phyloP scores from a whole-genome alignment of 2,113 vertebrate genomes.

The Phaethornis superciliosus region DNA sequence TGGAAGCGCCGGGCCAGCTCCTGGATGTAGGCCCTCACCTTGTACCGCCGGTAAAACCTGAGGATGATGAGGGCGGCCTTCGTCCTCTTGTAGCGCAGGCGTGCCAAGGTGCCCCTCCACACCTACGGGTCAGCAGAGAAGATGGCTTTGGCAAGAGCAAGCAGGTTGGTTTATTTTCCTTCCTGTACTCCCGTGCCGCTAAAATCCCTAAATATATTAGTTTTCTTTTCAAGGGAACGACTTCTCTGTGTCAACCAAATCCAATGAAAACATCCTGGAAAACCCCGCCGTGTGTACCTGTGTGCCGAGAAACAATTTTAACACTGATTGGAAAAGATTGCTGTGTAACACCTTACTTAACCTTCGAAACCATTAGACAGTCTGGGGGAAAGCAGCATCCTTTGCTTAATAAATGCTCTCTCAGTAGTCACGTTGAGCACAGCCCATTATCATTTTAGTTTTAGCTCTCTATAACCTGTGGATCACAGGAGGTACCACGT shows the following conservation, averaged over 20 bases:
- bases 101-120: slow-evolving; percentile 92
- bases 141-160: not conserved
- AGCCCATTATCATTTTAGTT: fast-evolving
- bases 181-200: not conserved
- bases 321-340: not conserved
- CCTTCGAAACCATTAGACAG: not conserved
- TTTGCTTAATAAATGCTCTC: not conserved
- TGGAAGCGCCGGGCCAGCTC: slow-evolving; percentile 88
- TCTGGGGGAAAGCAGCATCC: not conserved
- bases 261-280: fast-evolving
- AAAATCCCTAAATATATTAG: not conserved
- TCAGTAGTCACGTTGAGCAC: not conserved
- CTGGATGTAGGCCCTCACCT: slow-evolving; percentile 89
- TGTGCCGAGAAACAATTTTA: not conserved
- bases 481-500: not conserved
- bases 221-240: not conserved
- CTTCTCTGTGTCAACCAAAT: not conserved
- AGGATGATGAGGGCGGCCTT: slow-evolving; percentile 85
- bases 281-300: fast-evolving
- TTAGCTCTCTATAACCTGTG: not conserved
- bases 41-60: slow-evolving; percentile 88
- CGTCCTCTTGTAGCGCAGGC: slow-evolving; percentile 88
- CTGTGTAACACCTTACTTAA: fast-evolving
- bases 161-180: not conserved
- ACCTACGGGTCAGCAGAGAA: slow-evolving; percentile 70